Evolutionary conservation across 2,888 invertebrate genomes (phyloP).

Genomic region (Cacoxenus indagator): DNA sequence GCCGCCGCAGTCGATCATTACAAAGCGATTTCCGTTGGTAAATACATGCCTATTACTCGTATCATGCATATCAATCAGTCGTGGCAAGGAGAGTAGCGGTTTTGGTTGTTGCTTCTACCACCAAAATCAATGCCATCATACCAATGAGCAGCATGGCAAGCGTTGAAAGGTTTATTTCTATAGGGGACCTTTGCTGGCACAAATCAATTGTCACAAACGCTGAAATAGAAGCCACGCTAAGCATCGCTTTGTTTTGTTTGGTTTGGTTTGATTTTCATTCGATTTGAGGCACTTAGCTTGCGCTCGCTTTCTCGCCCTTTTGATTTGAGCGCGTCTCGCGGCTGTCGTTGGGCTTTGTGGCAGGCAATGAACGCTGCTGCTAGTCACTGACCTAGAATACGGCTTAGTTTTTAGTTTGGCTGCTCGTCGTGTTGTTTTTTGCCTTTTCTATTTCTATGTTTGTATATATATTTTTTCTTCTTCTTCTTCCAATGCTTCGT

Average conservation of each 20-base stretch:
- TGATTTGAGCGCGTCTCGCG: constrained; percentile 29
- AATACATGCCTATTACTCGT: constrained; percentile 1
- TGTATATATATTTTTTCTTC: too few species aligned
- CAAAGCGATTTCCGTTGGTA: not conserved
- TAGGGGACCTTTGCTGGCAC: not conserved
- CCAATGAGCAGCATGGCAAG: not conserved
- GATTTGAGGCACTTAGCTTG: not conserved
- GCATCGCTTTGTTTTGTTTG: not conserved
- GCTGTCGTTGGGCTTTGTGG: constrained; percentile 4
- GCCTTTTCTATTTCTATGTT: constrained; percentile 17
- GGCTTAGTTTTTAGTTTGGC: constrained; percentile 58
- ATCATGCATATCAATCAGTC: not conserved
- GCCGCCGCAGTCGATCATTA: not conserved
- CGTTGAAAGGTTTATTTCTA: too few species aligned
- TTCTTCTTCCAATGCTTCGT: constrained; percentile 39
- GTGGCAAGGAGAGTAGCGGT: not conserved
- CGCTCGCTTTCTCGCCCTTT: not conserved
- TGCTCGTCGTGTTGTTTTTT: constrained; percentile 36
- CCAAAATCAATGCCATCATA: not conserved
- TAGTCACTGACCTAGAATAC: constrained; percentile 61
- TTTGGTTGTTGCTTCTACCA: not conserved
- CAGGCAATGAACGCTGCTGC: constrained; percentile 30
- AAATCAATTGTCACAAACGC: constrained; percentile 7
- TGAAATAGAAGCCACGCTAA: not conserved
- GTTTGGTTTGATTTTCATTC: too few species aligned